These are phyloP conservation scores for Halocynthia roretzi DNA, from an alignment of 23 tunicate species.

Conservation along the genomic window DNA sequence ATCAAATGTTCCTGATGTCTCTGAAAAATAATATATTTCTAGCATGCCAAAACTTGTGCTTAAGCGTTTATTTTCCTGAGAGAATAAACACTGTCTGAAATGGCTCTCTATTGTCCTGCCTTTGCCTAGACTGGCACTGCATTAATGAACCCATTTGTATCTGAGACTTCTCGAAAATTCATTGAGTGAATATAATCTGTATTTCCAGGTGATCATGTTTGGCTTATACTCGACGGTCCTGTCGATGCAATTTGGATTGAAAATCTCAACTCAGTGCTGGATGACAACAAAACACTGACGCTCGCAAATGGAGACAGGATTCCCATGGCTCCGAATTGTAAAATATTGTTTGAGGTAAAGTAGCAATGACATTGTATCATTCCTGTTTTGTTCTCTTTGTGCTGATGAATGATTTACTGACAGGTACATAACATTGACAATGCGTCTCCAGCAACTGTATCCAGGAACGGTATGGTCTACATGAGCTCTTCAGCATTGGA, in stretches of 20 bases:
- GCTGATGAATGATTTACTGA: neutral
- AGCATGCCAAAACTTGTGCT: too few relatives aligned
- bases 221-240: constrained; percentile 95
- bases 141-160: too few relatives aligned
- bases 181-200: too few relatives aligned
- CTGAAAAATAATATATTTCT: too few relatives aligned
- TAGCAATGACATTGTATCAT: neutral
- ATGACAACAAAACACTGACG: constrained; percentile 98
- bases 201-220: constrained; percentile 67
- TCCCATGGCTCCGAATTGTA: constrained; percentile 96
- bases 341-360: constrained; percentile 73
- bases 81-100: too few relatives aligned
- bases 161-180: too few relatives aligned
- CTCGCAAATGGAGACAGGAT: constrained; percentile 98
- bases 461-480: constrained; percentile 96
- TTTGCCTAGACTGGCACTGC: too few relatives aligned
- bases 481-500: constrained; percentile 96
- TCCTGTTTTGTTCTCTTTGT: too few relatives aligned
- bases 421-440: constrained; percentile 97
- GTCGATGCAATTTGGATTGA: constrained; percentile 99
- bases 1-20: too few relatives aligned
- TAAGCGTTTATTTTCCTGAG: too few relatives aligned
- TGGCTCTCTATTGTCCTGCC: too few relatives aligned
- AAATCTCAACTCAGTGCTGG: constrained; percentile 94
- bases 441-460: constrained; percentile 99